These are phyloP conservation scores for Arrhopalites spinosus DNA, from an alignment of 2,888 invertebrate genomes.

Conservation along the genomic window DNA sequence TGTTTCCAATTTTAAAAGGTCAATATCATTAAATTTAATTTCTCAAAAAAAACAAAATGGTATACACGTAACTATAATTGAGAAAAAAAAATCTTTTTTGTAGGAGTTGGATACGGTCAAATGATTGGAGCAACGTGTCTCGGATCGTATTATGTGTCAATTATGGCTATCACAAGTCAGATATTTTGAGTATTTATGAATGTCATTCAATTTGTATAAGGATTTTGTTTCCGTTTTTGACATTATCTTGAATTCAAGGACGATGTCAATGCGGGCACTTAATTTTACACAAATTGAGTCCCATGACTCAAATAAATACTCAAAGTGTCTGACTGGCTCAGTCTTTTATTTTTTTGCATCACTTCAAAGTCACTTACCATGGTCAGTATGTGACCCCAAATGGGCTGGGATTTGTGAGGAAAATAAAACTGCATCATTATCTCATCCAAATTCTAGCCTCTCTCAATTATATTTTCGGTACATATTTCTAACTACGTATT, in stretches of 20 bases:
- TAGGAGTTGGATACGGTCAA: slow-evolving; percentile 62
- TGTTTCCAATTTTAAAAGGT: slow-evolving; percentile 59
- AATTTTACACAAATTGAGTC: too few species aligned
- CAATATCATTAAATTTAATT: too few species aligned
- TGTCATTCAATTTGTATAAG: too few species aligned
- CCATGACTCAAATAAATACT: too few species aligned
- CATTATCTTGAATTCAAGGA: too few species aligned
- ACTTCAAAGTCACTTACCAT: slow-evolving; percentile 57
- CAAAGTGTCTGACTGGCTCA: too few species aligned
- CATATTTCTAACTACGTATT: slow-evolving; percentile 56
- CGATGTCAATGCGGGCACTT: too few species aligned
- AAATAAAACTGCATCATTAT: slow-evolving; percentile 17
- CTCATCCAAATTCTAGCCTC: slow-evolving; percentile 35
- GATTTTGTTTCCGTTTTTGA: too few species aligned
- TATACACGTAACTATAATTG: neutral
- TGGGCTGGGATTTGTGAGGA: slow-evolving; percentile 17
- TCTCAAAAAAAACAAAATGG: neutral
- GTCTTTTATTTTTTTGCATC: slow-evolving; percentile 58
- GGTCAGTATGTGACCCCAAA: slow-evolving; percentile 53
- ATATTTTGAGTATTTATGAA: too few species aligned
- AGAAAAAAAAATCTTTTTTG: neutral
- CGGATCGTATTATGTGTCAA: slow-evolving; percentile 76
- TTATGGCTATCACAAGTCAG: slow-evolving; percentile 73
- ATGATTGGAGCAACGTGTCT: slow-evolving; percentile 63
- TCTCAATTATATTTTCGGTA: slow-evolving; percentile 62